Percentiles rank a stretch among this genome's conserved stretches.
These are phyloP conservation scores for Enteromius argenteus DNA, from an alignment of 2,797 vertebrate species.

Conservation along the genomic window DNA sequence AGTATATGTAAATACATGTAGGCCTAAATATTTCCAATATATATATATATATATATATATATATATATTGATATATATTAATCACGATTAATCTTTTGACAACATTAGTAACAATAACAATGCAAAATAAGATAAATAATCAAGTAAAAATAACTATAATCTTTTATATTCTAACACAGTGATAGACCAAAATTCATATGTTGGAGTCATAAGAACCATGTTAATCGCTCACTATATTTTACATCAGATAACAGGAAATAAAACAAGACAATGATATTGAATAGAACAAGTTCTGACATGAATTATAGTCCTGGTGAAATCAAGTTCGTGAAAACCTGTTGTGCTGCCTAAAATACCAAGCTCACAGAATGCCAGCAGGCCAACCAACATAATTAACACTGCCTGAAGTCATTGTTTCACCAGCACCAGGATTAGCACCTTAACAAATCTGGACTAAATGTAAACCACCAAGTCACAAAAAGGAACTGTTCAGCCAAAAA, in stretches of 20 bases:
- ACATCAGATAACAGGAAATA: conserved; percentile 2
- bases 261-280: not conserved
- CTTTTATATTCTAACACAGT: not conserved
- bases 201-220: not conserved
- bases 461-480: not conserved
- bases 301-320: not conserved
- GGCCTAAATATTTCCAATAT: too few relatives aligned
- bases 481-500: not conserved
- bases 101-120: not conserved
- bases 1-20: too few relatives aligned
- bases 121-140: not conserved
- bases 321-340: not conserved
- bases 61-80: too few relatives aligned
- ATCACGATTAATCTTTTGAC: too few relatives aligned
- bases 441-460: not conserved
- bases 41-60: too few relatives aligned
- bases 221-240: not conserved
- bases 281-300: conserved; percentile 2
- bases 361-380: not conserved
- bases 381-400: conserved; percentile 8
- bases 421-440: not conserved
- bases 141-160: not conserved
- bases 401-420: conserved; percentile 6
- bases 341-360: conserved; percentile 14
- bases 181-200: not conserved